Percentiles rank a stretch among this genome's conserved stretches.
These are phyloP conservation scores for Fratercula arctica DNA, from an alignment of 2,797 vertebrate species.

Conservation along the genomic window DNA sequence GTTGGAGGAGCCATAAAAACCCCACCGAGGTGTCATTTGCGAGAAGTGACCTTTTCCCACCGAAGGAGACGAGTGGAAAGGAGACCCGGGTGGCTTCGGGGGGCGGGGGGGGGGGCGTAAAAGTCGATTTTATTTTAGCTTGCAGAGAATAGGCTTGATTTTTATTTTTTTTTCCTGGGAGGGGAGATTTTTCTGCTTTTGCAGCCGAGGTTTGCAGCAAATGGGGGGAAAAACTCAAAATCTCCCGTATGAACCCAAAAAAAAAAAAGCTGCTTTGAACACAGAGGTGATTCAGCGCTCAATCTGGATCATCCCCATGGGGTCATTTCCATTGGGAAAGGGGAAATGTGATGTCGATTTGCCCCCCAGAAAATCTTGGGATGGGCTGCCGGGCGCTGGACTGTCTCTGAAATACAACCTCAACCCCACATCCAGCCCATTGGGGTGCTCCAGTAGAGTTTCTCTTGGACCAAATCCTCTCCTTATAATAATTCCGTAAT, in stretches of 20 bases:
- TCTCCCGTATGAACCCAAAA: not conserved
- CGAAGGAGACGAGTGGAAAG: conserved; percentile 3
- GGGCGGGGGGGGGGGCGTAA: not conserved
- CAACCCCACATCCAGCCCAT: not conserved
- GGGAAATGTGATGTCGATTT: not conserved
- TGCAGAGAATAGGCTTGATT: not conserved
- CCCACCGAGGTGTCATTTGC: conserved; percentile 47
- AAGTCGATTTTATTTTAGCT: conserved; percentile 22
- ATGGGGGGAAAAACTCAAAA: not conserved
- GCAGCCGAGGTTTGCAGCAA: not conserved
- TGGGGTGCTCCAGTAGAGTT: not conserved
- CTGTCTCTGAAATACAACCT: not conserved
- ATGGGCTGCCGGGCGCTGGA: fast-evolving
- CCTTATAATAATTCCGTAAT: not conserved
- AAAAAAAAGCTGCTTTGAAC: not conserved
- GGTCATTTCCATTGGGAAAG: not conserved
- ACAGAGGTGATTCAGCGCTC: fast-evolving
- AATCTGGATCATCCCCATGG: not conserved
- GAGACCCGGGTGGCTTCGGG: not conserved
- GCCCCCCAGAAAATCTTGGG: not conserved
- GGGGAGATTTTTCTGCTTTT: not conserved
- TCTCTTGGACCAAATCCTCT: not conserved
- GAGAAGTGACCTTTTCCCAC: conserved; percentile 64
- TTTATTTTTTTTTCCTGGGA: not conserved
- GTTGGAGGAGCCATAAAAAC: conserved; percentile 55